phyloP scores from a whole-genome alignment of 2,888 invertebrate species.

The Clepsis dumicolana region DNA sequence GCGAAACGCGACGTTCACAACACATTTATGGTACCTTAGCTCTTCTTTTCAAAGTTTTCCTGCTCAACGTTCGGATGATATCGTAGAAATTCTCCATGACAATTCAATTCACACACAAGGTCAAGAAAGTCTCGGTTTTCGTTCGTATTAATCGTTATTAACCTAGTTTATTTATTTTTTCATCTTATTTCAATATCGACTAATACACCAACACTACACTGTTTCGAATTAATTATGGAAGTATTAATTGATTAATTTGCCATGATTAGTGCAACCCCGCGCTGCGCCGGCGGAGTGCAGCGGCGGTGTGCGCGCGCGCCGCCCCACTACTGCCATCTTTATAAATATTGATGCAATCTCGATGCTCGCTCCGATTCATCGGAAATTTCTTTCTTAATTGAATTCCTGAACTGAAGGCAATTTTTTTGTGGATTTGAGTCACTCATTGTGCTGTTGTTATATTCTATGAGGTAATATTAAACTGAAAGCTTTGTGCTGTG shows the following conservation, averaged over 20 bases:
- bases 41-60: slow-evolving; percentile 78
- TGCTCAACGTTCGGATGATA: slow-evolving; percentile 76
- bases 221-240: slow-evolving; percentile 1
- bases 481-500: not conserved
- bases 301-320: slow-evolving; percentile 67
- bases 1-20: not conserved
- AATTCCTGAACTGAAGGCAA: slow-evolving; percentile 51
- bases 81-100: slow-evolving; percentile 79
- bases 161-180: slow-evolving; percentile 33
- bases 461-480: not conserved
- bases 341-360: slow-evolving; percentile 83
- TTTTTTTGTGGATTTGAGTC: not conserved
- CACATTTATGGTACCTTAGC: slow-evolving; percentile 70
- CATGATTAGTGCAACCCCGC: slow-evolving; percentile 56
- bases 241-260: slow-evolving; percentile 6
- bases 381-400: slow-evolving; percentile 70
- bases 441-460: not conserved
- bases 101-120: slow-evolving; percentile 42
- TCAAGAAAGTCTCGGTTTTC: slow-evolving; percentile 46
- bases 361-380: slow-evolving; percentile 78
- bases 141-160: slow-evolving; percentile 47
- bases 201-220: slow-evolving; percentile 4
- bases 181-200: slow-evolving; percentile 4
- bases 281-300: slow-evolving; percentile 76
- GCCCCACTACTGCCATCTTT: slow-evolving; percentile 65